A percentile compares a stretch with the other conserved stretches of the same genome.
Conservation (phyloP, 2,113 vertebrate species). For the Nesoenas mayeri region DNA sequence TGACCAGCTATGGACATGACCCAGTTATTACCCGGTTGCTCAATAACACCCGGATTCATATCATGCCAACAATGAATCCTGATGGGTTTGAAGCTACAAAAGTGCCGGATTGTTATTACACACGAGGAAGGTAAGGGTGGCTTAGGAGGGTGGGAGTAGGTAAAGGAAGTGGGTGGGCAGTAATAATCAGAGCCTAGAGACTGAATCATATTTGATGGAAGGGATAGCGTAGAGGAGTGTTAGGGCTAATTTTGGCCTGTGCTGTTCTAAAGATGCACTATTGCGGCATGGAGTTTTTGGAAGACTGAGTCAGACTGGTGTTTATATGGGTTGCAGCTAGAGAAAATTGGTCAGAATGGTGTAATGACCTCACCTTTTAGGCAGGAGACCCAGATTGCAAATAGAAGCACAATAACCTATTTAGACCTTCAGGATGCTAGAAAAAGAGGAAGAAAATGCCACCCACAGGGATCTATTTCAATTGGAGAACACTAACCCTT, state of each 20-base stretch:
- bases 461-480: neutral
- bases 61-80: slow-evolving; percentile 95
- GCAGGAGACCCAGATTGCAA: neutral
- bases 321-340: neutral
- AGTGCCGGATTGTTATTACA: slow-evolving; percentile 73
- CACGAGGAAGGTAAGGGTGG: slow-evolving; percentile 81
- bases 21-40: slow-evolving; percentile 77
- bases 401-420: neutral
- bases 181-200: neutral
- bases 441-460: neutral
- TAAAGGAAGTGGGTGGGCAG: neutral
- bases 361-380: neutral
- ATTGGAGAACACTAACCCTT: neutral
- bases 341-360: neutral
- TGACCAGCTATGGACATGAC: slow-evolving; percentile 79
- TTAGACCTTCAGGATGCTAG: neutral
- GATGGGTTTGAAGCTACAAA: slow-evolving; percentile 86
- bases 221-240: neutral
- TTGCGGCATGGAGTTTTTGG: neutral
- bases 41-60: slow-evolving; percentile 85
- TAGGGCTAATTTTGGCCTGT: neutral
- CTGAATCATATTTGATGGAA: neutral
- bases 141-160: neutral
- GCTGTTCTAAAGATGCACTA: neutral
- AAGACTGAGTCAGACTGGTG: slow-evolving; percentile 7